phyloP scores from a whole-genome alignment of 2,113 vertebrate genomes.

The Thamnaconus septentrionalis region DNA sequence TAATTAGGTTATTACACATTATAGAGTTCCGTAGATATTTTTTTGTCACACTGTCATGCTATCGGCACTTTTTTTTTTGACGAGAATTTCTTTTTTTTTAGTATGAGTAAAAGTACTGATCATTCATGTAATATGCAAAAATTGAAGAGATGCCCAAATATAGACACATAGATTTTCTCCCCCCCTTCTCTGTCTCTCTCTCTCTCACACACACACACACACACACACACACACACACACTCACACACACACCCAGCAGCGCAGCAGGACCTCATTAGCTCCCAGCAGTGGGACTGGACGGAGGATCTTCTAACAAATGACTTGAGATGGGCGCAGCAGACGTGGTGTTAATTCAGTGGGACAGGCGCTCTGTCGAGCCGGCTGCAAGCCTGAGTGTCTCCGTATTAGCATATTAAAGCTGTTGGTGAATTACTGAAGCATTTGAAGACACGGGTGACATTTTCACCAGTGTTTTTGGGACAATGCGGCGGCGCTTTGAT shows the following conservation, averaged over 20 bases:
- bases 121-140: no score
- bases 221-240: neutral
- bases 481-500: slow-evolving; percentile 50
- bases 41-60: no score
- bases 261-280: slow-evolving; percentile 32
- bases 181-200: no score
- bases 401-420: slow-evolving; percentile 55
- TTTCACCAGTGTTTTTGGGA: slow-evolving; percentile 36
- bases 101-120: no score
- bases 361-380: slow-evolving; percentile 15
- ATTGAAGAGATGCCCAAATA: no score
- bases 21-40: no score
- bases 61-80: no score
- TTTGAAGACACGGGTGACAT: slow-evolving; percentile 52
- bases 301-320: slow-evolving; percentile 40
- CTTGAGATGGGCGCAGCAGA: slow-evolving; percentile 38
- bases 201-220: neutral
- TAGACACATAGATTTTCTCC: neutral
- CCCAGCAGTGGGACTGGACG: slow-evolving; percentile 19
- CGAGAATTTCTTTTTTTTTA: no score
- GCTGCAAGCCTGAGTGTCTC: neutral
- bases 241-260: neutral
- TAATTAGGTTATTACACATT: no score
- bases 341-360: slow-evolving; percentile 35
- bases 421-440: slow-evolving; percentile 46